Base-by-base conservation (phyloP, 2,113 vertebrate species). In the Ameiurus melas region DNA sequence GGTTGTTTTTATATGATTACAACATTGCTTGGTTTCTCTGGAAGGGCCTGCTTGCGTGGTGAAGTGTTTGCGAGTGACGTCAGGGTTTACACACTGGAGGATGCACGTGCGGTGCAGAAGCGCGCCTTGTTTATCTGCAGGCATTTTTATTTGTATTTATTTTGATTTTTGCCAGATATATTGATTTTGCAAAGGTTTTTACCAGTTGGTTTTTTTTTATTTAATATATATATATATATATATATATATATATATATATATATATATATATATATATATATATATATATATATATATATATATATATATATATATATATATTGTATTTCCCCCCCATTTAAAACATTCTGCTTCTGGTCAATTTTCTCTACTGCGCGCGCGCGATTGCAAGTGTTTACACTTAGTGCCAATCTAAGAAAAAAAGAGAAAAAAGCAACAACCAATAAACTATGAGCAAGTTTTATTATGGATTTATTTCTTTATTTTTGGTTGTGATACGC, bases 11-110 rank as follows among this genome's bases (percentile, higher is more conserved):
- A 62, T 43, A 64, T 83, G 5, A 39, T 66, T 8, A 36, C 25
- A 14, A 25, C 8, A 33, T 51, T 78, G 94, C 94, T 94, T 94
- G 90, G 94, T 95, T 94, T 93, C 89, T 92, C 89, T 90, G 83
- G 85, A 66, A 8, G 86, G 55, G 19, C 77, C 27, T 10, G 30
- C 77, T 20, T 83, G 88, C 62, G 64, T 66, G 43, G 85, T 75
- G 70, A 84, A 86, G 58, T 84, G 71, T 84, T 33, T 84, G 77
- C 71, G 80, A 62, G 86, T 84, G 47, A 82, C 77, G 80, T 82
- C 80, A 82, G 79, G 25, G 84, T 16, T 16, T 60, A 43, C 36
- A 79, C 77, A n/a, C 57, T 51, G 47, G 47, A 51, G 47, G 47
- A 51, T 68, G 53, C 33, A 78, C 82, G 33, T 64, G 36, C 22